Evolutionary conservation across 1,140 invertebrate species (phyloP).

Genomic region (Caenorhabditis briggsae): DNA sequence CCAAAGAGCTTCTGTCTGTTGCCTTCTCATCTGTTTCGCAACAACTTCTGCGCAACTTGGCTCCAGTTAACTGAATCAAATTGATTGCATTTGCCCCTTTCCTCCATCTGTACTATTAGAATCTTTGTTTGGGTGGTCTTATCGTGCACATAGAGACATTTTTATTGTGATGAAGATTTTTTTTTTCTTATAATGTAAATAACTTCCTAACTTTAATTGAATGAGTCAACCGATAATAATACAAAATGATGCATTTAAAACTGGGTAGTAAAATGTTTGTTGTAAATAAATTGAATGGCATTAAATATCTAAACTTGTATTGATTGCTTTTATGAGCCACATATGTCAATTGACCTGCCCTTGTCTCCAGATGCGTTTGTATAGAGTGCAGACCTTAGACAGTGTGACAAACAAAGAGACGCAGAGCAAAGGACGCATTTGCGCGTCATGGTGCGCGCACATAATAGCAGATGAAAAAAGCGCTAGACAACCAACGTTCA

Average conservation of each 20-base stretch:
- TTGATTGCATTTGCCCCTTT: background rate
- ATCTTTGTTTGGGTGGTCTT: background rate
- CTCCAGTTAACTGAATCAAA: conserved; percentile 45
- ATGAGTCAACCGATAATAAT: no score
- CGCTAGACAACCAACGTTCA: conserved; percentile 44
- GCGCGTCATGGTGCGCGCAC: conserved; percentile 22
- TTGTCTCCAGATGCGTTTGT: conserved; percentile 10
- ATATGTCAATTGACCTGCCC: conserved; percentile 33
- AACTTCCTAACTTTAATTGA: no score
- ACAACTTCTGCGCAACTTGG: conserved; percentile 44
- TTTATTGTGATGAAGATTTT: conserved; percentile 40
- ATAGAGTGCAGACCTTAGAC: background rate
- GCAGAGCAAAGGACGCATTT: background rate
- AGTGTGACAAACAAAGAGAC: background rate
- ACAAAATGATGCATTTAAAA: no score
- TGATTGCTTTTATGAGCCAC: background rate
- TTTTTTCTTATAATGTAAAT: background rate
- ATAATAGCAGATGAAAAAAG: background rate
- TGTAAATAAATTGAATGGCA: background rate
- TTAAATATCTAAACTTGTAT: background rate
- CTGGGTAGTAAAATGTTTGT: background rate
- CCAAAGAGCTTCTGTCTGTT: conserved; percentile 21
- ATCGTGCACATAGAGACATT: background rate
- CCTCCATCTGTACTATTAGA: background rate
- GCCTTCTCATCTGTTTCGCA: conserved; percentile 40